Evolutionary conservation across 2,888 invertebrate genomes (phyloP), one percentile per base, ranked within the genome.

Genomic region (Physocephala rufipes): DNA sequence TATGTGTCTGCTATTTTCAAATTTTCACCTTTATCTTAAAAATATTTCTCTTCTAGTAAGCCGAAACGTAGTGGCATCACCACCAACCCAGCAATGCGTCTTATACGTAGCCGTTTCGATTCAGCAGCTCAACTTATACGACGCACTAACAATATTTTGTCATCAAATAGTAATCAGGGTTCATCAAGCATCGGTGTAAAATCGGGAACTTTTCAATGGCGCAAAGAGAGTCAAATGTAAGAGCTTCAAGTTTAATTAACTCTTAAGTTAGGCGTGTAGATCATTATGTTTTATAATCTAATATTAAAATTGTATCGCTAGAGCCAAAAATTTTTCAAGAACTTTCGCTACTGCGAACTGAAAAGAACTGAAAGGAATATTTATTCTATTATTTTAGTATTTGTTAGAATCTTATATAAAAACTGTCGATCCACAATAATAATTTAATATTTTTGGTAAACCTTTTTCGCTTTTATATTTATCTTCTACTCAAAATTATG

Each of bases 11-110:
- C 19, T n/a, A 51, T 16, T 21, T 21, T 19, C n/a, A 4, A 13
- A 3, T 47, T 24, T 24, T 16, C 30, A 16, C 30, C 49, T 16
- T 62, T 55, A 68, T 72, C n/a, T n/a, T n/a, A n/a, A n/a, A n/a
- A n/a, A n/a, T n/a, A n/a, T 36, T 4, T 36, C 36, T 36, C 36
- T 36, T 75, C 53, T 76, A 86, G 85, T 75, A 90, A 90, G 77
- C 89, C 89, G 83, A 94, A 94, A 86, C 89, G 94, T 72, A 95
- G 94, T 81, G 94, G 94, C 1, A 93, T 94, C 72, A 94, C 94
- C 28, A 94, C 94, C 2, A 95, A 95, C 82, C 95, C 95, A 16
- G 95, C 95, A 70, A 90, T 95, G 90, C 88, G 95, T 77, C 88
- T 95, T 73, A 94, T 95, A 75, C 85, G 86, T 67, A 86, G 85